Evolutionary conservation across 2,113 vertebrate species (phyloP).

Genomic region (Strix uralensis): DNA sequence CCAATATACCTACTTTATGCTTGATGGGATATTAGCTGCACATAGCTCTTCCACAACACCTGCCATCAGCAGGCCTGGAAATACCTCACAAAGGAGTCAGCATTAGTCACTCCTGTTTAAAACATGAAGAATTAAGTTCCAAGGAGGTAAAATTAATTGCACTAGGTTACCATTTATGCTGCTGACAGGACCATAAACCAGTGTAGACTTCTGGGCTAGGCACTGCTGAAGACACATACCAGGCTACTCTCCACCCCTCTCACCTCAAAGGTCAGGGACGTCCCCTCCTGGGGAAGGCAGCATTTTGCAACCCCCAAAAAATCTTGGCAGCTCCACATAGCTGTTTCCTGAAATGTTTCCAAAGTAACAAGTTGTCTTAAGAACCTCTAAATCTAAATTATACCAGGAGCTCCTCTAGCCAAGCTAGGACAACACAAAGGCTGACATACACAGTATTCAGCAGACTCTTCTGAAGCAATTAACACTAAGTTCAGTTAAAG

Average conservation of each 20-base stretch:
- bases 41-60: not conserved
- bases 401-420: not conserved
- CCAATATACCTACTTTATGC: not conserved
- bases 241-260: not conserved
- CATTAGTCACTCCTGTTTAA: not conserved
- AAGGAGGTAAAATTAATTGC: not conserved
- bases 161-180: not conserved
- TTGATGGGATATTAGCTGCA: not conserved
- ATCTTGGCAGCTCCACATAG: not conserved
- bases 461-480: not conserved
- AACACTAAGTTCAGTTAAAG: not conserved
- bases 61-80: not conserved
- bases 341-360: not conserved
- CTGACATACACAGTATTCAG: not conserved
- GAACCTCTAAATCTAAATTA: not conserved
- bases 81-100: not conserved
- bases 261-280: not conserved
- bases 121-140: not conserved
- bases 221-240: not conserved
- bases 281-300: not conserved
- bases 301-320: not conserved
- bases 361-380: not conserved
- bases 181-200: not conserved
- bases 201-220: not conserved
- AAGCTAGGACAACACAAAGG: not conserved